Base-by-base conservation (phyloP, 2,797 vertebrate species). In the Microctenopoma lineatum region DNA sequence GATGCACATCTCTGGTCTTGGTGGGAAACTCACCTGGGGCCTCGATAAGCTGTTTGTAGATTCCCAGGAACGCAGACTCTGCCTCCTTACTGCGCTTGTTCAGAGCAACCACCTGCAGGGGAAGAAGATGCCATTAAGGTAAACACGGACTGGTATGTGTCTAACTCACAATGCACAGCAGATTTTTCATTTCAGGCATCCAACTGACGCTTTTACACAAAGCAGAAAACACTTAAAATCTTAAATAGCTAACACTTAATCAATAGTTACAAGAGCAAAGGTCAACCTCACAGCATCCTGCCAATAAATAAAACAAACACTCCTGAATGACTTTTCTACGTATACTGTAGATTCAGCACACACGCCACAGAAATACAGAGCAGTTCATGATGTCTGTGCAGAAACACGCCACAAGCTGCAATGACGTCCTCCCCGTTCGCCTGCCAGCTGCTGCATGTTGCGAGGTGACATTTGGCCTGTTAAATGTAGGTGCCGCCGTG, bases 51-150 rank as follows among this genome's bases (percentile, higher is more conserved):
- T 96, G 97, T 95, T 96, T 96, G 95, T 96, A 97, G 93, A 97
- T 94, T 84, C 95, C 96, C 89, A 98, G 95, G 93, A 98, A 98
- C 26, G 96, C 96, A 36, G 96, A 95, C 92, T 96, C 97, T n/a
- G 97, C 97, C 94, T 98, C 97, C 90, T 96, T 97, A 93, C 96
- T 98, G 86, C 98, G 95, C 90, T 97, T 97, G 92, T 96, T 96
- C 92, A 98, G 95, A 84, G 97, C 96, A 90, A 97, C 96, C 94
- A 98, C 97, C 98, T 99, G 90, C 85, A 85, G 87, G 62, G 81
- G 61, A 41, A 85, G 72, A 82, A 89, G 74, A 89, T 9, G 56
- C 36, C 74, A 75, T 85, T 83, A 77, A 70, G 44, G 71, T 73
- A 75, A 83, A 77, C 56, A 74, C 16, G 1, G 38, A 75, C 55